These are phyloP conservation scores for Aphelenchoides besseyi DNA, from an alignment of 1,140 invertebrate species.

Conservation along the genomic window DNA sequence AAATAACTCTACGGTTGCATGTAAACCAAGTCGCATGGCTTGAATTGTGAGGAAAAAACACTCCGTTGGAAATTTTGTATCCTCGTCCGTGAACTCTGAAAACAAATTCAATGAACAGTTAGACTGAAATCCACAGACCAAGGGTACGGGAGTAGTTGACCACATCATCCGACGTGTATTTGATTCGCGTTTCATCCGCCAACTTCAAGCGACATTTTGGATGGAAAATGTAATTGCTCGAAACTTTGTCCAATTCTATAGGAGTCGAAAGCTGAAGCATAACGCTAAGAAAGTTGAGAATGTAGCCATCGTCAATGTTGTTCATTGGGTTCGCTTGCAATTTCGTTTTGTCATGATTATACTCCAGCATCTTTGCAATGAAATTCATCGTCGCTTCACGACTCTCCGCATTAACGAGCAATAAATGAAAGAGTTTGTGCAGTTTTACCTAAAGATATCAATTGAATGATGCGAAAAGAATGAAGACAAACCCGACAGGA, in stretches of 20 bases:
- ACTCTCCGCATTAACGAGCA: constrained; percentile 75
- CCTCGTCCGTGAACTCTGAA: constrained; percentile 67
- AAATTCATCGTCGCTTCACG: constrained; percentile 76
- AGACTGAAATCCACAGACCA: not conserved
- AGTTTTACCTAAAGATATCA: constrained; percentile 68
- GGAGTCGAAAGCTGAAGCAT: constrained; percentile 81
- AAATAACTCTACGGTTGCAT: constrained; percentile 83
- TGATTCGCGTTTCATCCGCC: constrained; percentile 79
- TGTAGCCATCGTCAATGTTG: constrained; percentile 77
- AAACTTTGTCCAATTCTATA: constrained; percentile 71
- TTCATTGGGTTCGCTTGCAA: constrained; percentile 15
- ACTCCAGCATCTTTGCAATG: constrained; percentile 72
- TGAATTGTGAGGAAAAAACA: constrained; percentile 93
- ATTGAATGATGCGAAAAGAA: not conserved
- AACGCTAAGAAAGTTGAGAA: constrained; percentile 85
- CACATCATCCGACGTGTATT: constrained; percentile 51
- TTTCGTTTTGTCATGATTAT: constrained; percentile 74
- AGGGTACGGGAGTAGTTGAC: not conserved
- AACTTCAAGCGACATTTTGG: constrained; percentile 74
- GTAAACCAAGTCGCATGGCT: constrained; percentile 82
- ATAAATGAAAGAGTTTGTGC: constrained; percentile 77
- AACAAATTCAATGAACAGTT: not conserved
- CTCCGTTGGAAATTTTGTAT: constrained; percentile 83
- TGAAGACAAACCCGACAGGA: constrained; percentile 4
- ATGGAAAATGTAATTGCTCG: constrained; percentile 81